These are phyloP conservation scores for Engraulis encrasicolus DNA, from an alignment of 2,113 vertebrate genomes.

Conservation along the genomic window DNA sequence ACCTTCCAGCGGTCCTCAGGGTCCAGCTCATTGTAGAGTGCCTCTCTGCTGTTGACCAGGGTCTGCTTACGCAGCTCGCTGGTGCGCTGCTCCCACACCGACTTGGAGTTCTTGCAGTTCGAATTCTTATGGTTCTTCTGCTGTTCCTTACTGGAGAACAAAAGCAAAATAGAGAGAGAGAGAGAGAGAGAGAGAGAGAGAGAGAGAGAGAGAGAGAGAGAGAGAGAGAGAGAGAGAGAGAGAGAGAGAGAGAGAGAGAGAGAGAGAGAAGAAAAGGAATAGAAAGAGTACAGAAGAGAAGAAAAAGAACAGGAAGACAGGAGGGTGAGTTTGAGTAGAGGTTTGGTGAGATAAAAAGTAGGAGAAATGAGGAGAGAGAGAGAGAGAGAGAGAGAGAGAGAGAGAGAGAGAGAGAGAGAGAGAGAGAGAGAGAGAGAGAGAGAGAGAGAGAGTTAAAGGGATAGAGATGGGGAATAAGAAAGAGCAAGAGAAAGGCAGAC, in stretches of 20 bases:
- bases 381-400: background rate
- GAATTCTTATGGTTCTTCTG: constrained; percentile 89
- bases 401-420: background rate
- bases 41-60: constrained; percentile 88
- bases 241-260: background rate
- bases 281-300: constrained; percentile 21
- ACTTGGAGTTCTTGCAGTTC: constrained; percentile 81
- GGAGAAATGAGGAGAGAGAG: no score
- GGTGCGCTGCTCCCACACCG: constrained; percentile 94
- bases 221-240: background rate
- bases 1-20: constrained; percentile 90
- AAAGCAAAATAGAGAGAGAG: constrained; percentile 12
- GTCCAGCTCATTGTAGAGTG: constrained; percentile 89
- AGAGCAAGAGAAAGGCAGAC: no score
- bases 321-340: background rate
- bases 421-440: background rate
- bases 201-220: constrained; percentile 11
- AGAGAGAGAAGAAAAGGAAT: constrained; percentile 27
- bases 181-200: constrained; percentile 41
- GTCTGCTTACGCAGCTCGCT: constrained; percentile 92
- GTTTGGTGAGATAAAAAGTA: background rate
- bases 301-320: background rate
- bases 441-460: background rate
- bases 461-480: no score
- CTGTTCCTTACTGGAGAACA: constrained; percentile 86